Conservation (phyloP, 2,888 invertebrate species). For the Latheticus oryzae region DNA sequence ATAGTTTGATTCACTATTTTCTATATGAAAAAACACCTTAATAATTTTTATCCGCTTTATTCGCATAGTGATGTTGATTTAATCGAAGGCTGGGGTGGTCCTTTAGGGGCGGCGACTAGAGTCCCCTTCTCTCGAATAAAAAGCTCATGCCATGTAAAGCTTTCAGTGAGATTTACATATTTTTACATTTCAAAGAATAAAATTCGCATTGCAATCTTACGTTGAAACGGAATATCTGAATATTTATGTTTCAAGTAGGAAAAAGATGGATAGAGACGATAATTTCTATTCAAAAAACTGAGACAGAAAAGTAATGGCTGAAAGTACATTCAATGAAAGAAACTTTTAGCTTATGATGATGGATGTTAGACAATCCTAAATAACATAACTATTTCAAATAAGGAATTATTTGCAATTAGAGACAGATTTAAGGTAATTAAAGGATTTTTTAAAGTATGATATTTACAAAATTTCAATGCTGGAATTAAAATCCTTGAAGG, state of each 20-base stretch:
- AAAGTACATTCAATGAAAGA: conserved; percentile 50
- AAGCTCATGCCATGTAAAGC: conserved; percentile 53
- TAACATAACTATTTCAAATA: too few species aligned
- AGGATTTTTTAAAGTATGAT: too few species aligned
- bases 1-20: too few species aligned
- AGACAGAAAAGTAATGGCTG: conserved; percentile 52
- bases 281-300: conserved; percentile 43
- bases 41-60: conserved; percentile 48
- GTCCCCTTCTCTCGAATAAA: conserved; percentile 51
- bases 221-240: conserved; percentile 56
- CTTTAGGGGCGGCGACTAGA: conserved; percentile 56
- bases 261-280: conserved; percentile 44
- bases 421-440: too few species aligned
- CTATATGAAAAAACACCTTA: conserved; percentile 21
- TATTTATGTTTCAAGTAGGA: conserved; percentile 53
- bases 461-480: too few species aligned
- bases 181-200: conserved; percentile 62
- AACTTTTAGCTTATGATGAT: too few species aligned
- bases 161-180: conserved; percentile 63
- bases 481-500: too few species aligned
- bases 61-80: conserved; percentile 55
- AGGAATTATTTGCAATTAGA: too few species aligned
- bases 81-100: conserved; percentile 57
- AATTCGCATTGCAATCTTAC: conserved; percentile 60
- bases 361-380: too few species aligned